Percentiles rank a stretch among this genome's conserved stretches.
These are phyloP conservation scores for Muscidifurax raptorellus DNA, from an alignment of 1,140 invertebrate species.

Conservation along the genomic window DNA sequence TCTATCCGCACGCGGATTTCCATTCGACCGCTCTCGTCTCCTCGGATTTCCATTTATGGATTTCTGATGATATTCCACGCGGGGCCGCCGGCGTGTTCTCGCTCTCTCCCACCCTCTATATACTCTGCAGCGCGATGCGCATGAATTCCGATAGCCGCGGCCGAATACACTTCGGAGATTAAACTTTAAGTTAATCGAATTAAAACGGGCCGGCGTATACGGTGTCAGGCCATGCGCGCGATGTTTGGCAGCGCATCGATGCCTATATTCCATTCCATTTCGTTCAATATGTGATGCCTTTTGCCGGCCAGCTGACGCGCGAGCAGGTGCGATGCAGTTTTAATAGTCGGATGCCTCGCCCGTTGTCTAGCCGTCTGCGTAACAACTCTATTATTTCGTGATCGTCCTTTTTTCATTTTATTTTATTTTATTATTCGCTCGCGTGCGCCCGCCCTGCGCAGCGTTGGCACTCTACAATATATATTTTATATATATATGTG, in stretches of 20 bases:
- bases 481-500: neutral
- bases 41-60: constrained; percentile 56
- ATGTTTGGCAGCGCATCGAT: neutral
- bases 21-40: constrained; percentile 54
- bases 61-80: constrained; percentile 46
- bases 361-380: neutral
- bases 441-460: neutral
- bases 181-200: constrained; percentile 48
- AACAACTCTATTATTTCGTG: neutral
- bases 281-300: constrained; percentile 2
- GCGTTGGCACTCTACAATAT: neutral
- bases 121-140: too few relatives aligned
- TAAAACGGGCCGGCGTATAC: constrained; percentile 22
- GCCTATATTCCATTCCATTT: neutral
- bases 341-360: constrained; percentile 5
- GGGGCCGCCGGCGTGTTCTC: neutral
- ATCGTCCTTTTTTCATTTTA: neutral
- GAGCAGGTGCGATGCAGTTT: constrained; percentile 3
- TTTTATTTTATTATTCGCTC: neutral
- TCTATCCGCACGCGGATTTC: constrained; percentile 51
- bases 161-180: constrained; percentile 43
- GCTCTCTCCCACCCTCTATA: neutral
- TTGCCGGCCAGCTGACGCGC: constrained; percentile 15
- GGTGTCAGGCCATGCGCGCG: neutral
- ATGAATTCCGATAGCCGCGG: neutral